Evolutionary conservation across 2,113 vertebrate species (phyloP).

Genomic region (Neodontobutis hainanensis): DNA sequence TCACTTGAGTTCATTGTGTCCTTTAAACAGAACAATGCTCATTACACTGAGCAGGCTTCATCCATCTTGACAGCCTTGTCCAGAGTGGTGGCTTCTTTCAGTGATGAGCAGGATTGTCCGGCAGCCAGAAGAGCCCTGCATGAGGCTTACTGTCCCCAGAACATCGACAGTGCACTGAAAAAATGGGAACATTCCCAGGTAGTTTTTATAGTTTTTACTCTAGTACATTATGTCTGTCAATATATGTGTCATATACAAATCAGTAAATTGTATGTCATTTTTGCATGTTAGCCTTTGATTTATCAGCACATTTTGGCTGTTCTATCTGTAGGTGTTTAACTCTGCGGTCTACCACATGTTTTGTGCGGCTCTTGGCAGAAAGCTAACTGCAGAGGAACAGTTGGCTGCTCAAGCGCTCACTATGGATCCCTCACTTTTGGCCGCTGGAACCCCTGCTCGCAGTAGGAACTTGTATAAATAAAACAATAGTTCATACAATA

Average conservation of each 20-base stretch:
- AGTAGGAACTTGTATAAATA: not conserved
- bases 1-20: too few species aligned
- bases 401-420: conserved; percentile 85
- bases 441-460: not conserved
- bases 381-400: conserved; percentile 68
- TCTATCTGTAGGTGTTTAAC: conserved; percentile 82
- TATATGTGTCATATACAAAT: not conserved
- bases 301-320: conserved; percentile 14
- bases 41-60: conserved; percentile 81
- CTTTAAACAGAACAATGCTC: conserved; percentile 83
- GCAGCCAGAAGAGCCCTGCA: conserved; percentile 75
- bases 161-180: conserved; percentile 12
- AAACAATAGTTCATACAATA: not conserved
- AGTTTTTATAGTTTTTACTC: conserved; percentile 25
- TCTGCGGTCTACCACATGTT: conserved; percentile 84
- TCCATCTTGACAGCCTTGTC: conserved; percentile 83
- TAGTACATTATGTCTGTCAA: not conserved
- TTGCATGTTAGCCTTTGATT: not conserved
- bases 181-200: conserved; percentile 53
- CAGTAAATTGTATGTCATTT: conserved; percentile 2
- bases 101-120: conserved; percentile 64
- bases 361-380: conserved; percentile 64
- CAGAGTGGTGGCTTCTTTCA: conserved; percentile 81
- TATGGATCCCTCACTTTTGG: conserved; percentile 49
- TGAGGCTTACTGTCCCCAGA: conserved; percentile 70